phyloP scores from a whole-genome alignment of 2,888 invertebrate genomes.

The Leptinotarsa juncta region DNA sequence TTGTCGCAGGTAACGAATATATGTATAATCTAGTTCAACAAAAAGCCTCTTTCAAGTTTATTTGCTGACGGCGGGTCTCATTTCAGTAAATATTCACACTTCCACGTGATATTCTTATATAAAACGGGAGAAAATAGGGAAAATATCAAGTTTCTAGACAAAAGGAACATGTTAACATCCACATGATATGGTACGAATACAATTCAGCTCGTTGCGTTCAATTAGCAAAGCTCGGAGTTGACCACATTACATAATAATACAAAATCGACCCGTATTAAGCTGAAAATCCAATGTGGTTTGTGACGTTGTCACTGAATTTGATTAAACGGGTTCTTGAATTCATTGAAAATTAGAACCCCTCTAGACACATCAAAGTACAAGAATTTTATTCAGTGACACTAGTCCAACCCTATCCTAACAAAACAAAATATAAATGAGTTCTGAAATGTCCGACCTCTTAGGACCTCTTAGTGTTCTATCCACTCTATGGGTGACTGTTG shows the following conservation, averaged over 20 bases:
- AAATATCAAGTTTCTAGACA: not conserved
- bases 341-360: too few relatives aligned
- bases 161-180: not conserved
- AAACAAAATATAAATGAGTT: too few relatives aligned
- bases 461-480: too few relatives aligned
- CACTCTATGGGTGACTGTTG: too few relatives aligned
- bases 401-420: too few relatives aligned
- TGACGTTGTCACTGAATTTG: too few relatives aligned
- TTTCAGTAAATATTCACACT: constrained; percentile 6
- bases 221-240: not conserved
- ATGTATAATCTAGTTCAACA: not conserved
- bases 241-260: not conserved
- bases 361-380: too few relatives aligned
- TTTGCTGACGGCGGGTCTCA: not conserved
- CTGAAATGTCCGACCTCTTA: too few relatives aligned
- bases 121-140: not conserved
- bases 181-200: constrained; percentile 5
- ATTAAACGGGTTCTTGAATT: too few relatives aligned
- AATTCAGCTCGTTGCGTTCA: not conserved
- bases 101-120: not conserved
- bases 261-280: not conserved
- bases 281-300: not conserved
- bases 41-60: not conserved
- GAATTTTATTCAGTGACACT: too few relatives aligned
- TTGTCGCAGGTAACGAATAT: too few relatives aligned